Base-by-base conservation (phyloP, 2,888 invertebrate species). In the Siphonodentalium dalli region DNA sequence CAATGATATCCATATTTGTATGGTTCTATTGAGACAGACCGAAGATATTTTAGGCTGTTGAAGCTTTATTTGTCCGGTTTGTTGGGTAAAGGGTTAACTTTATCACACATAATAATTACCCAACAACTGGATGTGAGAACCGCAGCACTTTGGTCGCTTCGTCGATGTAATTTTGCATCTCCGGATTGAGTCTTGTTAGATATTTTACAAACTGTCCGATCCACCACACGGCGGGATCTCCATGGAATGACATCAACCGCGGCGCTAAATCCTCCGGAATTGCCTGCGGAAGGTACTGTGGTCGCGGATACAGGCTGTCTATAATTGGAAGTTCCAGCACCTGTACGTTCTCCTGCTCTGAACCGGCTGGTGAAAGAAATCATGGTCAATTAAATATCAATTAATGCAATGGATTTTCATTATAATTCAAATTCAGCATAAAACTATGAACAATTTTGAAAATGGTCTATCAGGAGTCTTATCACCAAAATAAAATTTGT, bases 211-310 rank as follows among this genome's bases (percentile, higher is more conserved):
- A 91, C 83, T 98, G 96, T 0, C 94, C 94, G 38, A 95, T 88
- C 93, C 96, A 98, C 95, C 96, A 98, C 7, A 93, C 93, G 27
- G 93, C 86, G 0, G 98, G 97, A 83, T 95, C 90, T 0, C 96
- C 95, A 80, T 98, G 93, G 44, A 92, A 83, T 43, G 88, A 85
- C 42, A 86, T 86, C 9, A 72, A 57, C 7, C 93, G 86, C 42
- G 49, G 58, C 4, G 62, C 90, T 63, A 97, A 83, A 79, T 97
- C 95, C 75, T 90, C 89, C 0, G 97, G 97, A 69, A 98, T 87
- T 0, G 93, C 88, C 38, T 93, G 87, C 7, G 96, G 95, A 53
- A 78, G 54, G 51, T 88, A 93, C 51, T 89, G 88, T 1, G 96
- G 94, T 65, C 92, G 86, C 3, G 90, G 90, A 21, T 61, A 49